Conservation (phyloP, 1,140 invertebrate species). For the Helicoverpa armigera region DNA sequence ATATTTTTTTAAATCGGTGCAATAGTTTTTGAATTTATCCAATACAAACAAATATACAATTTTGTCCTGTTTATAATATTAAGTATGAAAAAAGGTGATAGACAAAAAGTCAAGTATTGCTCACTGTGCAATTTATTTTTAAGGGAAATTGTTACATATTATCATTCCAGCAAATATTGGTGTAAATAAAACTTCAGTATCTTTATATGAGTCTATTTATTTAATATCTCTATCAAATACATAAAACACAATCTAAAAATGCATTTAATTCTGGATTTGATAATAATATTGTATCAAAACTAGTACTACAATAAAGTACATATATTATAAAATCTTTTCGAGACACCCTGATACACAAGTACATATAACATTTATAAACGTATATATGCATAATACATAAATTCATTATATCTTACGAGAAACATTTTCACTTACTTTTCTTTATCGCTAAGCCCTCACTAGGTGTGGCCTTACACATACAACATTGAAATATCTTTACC, state of each 20-base stretch:
- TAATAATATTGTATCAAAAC: not conserved
- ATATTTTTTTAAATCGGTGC: too few relatives aligned
- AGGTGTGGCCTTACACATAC: too few relatives aligned
- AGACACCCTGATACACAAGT: not conserved
- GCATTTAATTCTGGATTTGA: constrained; percentile 19
- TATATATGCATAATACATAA: too few relatives aligned
- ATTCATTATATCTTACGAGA: too few relatives aligned
- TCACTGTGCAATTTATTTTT: constrained; percentile 26
- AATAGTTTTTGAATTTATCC: too few relatives aligned
- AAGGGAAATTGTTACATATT: constrained; percentile 38
- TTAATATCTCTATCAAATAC: constrained; percentile 23
- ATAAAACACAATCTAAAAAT: constrained; percentile 38
- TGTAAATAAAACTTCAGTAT: constrained; percentile 40
- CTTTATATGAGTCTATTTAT: constrained; percentile 33
- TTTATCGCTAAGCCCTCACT: too few relatives aligned
- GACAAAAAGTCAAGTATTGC: not conserved
- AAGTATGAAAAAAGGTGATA: too few relatives aligned
- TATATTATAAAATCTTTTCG: not conserved
- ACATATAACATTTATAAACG: not conserved
- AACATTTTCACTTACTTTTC: too few relatives aligned
- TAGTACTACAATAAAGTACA: not conserved
- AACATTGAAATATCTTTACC: too few relatives aligned
- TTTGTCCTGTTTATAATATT: too few relatives aligned
- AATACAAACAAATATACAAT: too few relatives aligned
- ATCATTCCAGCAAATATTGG: constrained; percentile 24